Evolutionary conservation across 2,113 vertebrate genomes (phyloP).

Genomic region (Lycaon pictus): DNA sequence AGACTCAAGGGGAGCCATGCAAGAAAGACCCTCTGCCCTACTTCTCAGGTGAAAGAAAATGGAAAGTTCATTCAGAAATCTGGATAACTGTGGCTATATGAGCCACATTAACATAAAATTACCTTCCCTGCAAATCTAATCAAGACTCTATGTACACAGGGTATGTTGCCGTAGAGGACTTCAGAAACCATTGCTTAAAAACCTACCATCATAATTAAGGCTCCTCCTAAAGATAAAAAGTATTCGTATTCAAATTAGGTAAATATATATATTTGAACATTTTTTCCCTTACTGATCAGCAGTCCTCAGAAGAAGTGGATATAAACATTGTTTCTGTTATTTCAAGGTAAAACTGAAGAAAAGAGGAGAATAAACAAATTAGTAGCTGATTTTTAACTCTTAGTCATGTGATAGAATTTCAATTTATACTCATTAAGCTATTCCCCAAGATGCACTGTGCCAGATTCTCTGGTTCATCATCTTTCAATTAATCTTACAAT

Average conservation of each 20-base stretch:
- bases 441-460: neutral
- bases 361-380: neutral
- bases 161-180: neutral
- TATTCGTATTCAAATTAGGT: neutral
- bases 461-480: neutral
- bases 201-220: neutral
- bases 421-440: neutral
- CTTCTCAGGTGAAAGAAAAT: conserved; percentile 27
- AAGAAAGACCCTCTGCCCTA: neutral
- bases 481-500: neutral
- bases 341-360: conserved; percentile 22
- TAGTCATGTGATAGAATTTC: neutral
- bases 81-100: neutral
- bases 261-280: neutral
- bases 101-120: neutral
- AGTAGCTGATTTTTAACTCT: neutral
- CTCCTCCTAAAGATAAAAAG: conserved; percentile 16
- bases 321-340: neutral
- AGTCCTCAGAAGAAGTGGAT: neutral
- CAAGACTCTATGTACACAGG: neutral
- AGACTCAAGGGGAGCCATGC: neutral
- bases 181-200: neutral
- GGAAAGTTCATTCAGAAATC: neutral
- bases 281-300: neutral
- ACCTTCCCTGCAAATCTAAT: neutral